Conservation (phyloP, 2,797 vertebrate genomes). For the Coilia nasus region DNA sequence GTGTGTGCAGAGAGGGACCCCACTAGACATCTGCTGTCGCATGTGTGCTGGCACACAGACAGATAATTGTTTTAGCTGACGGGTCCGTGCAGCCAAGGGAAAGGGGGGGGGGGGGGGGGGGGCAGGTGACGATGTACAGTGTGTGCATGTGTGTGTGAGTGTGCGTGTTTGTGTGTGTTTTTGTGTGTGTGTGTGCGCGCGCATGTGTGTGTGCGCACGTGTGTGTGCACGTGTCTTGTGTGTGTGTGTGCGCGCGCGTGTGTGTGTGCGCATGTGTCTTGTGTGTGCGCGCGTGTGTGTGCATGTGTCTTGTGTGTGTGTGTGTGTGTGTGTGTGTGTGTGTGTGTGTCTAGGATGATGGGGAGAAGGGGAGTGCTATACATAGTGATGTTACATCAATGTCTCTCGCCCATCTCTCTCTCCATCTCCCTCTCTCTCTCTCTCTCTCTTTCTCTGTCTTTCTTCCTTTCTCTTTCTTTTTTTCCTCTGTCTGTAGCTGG, state of each 20-base stretch:
- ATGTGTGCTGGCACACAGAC: neutral
- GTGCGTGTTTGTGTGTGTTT: neutral
- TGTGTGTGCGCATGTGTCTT: no score
- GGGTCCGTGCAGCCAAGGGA: neutral
- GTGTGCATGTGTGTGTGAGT: neutral
- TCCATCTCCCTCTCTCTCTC: neutral
- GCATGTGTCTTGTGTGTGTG: no score
- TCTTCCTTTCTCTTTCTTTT: conserved; percentile 45
- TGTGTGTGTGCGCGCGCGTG: no score
- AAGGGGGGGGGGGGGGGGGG: neutral
- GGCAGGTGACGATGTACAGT: neutral
- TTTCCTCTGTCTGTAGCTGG: conserved; percentile 74
- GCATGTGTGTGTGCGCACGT: no score
- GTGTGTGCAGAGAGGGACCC: no score
- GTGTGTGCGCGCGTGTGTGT: no score
- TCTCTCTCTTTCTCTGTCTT: conserved; percentile 8
- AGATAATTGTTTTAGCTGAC: conserved; percentile 15
- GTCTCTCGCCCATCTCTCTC: neutral
- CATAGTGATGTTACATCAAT: no score
- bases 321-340: no score
- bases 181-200: neutral
- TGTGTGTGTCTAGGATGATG: no score
- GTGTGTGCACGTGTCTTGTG: neutral
- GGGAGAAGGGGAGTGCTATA: no score
- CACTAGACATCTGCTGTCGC: neutral